phyloP scores from a whole-genome alignment of 2,888 invertebrate genomes.

The Labia minor region DNA sequence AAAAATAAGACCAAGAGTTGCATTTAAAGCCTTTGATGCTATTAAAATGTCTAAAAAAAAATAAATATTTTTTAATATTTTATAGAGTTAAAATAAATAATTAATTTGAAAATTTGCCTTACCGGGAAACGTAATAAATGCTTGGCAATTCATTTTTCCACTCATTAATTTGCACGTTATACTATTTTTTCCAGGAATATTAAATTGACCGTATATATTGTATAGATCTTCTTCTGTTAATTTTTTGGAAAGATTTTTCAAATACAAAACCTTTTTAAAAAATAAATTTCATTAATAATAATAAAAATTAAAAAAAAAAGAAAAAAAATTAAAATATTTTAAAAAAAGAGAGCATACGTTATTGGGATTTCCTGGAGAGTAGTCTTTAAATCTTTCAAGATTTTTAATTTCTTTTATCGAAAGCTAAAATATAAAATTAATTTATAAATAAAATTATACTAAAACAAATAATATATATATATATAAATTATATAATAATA shows the following conservation, averaged over 20 bases:
- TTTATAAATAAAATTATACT: not conserved
- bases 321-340: slow-evolving; percentile 1
- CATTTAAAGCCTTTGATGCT: slow-evolving; percentile 41
- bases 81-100: slow-evolving; percentile 19
- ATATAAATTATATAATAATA: too few species aligned
- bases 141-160: slow-evolving; percentile 49
- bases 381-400: slow-evolving; percentile 44
- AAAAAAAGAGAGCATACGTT: not conserved
- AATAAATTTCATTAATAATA: slow-evolving; percentile 2
- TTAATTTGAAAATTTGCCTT: slow-evolving; percentile 25
- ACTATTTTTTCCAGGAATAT: slow-evolving; percentile 33
- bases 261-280: not conserved
- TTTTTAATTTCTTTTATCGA: slow-evolving; percentile 42
- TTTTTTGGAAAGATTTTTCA: slow-evolving; percentile 42
- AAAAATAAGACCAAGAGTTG: slow-evolving; percentile 43
- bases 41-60: slow-evolving; percentile 38
- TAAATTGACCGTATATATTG: slow-evolving; percentile 40
- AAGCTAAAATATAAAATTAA: not conserved
- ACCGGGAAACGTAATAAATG: slow-evolving; percentile 46
- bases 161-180: slow-evolving; percentile 39
- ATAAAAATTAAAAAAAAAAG: not conserved
- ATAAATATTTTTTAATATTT: slow-evolving; percentile 15
- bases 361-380: slow-evolving; percentile 40
- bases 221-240: slow-evolving; percentile 41
- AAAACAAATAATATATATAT: not conserved